Evolutionary conservation across 2,797 vertebrate genomes (phyloP).

Genomic region (Rhincodon typus): DNA sequence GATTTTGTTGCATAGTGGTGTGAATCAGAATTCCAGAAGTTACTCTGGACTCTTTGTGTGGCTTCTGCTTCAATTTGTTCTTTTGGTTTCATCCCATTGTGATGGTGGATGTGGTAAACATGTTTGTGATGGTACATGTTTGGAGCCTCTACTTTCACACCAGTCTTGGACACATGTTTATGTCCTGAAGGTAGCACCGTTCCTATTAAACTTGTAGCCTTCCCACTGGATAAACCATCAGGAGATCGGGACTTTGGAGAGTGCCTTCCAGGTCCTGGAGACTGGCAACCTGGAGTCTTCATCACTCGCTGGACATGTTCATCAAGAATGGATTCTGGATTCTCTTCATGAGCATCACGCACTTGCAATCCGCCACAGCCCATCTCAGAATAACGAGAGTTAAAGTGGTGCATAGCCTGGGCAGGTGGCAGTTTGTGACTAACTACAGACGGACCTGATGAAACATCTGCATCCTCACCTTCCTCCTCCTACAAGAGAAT

Average conservation of each 20-base stretch:
- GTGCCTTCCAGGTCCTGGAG: slow-evolving; percentile 77
- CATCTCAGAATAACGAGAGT: slow-evolving; percentile 70
- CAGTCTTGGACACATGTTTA: slow-evolving; percentile 67
- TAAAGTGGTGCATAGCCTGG: slow-evolving; percentile 70
- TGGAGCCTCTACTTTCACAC: slow-evolving; percentile 62
- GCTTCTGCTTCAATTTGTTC: slow-evolving; percentile 72
- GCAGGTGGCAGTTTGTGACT: slow-evolving; percentile 73
- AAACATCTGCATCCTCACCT: slow-evolving; percentile 71
- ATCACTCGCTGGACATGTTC: slow-evolving; percentile 95
- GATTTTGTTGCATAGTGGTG: slow-evolving; percentile 72
- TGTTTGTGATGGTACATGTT: slow-evolving; percentile 79
- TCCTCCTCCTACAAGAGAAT: slow-evolving; percentile 76
- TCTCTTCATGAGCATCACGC: slow-evolving; percentile 85
- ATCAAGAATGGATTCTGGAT: slow-evolving; percentile 93
- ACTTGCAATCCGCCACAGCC: slow-evolving; percentile 62
- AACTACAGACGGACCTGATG: slow-evolving; percentile 57
- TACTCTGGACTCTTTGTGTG: slow-evolving; percentile 57
- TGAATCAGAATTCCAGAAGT: slow-evolving; percentile 68
- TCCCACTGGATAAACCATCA: slow-evolving; percentile 61
- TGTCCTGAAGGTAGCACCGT: slow-evolving; percentile 54
- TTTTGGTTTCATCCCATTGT: slow-evolving; percentile 68
- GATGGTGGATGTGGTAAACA: slow-evolving; percentile 63
- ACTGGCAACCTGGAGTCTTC: slow-evolving; percentile 91
- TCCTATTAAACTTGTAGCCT: slow-evolving; percentile 53
- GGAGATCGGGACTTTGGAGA: slow-evolving; percentile 82